Percentiles rank a stretch among this genome's conserved stretches.
phyloP scores from a whole-genome alignment of 1,140 invertebrate species.

The Metaphire vulgaris region DNA sequence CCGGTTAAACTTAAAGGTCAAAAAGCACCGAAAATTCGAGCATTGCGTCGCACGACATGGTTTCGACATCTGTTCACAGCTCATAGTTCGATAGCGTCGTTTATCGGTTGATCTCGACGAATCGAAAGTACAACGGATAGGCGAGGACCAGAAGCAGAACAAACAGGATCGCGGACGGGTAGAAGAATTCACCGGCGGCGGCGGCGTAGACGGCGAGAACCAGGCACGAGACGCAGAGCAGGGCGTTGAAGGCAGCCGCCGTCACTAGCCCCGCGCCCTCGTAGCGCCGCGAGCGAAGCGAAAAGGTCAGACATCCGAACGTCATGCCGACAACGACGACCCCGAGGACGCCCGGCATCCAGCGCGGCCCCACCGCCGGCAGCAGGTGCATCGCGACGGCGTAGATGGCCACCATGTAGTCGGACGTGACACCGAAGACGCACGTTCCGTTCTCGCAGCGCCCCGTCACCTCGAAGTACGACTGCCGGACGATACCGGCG shows the following conservation, averaged over 20 bases:
- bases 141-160: neutral
- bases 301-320: slow-evolving; percentile 4
- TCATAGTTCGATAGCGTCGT: too few species aligned
- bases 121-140: slow-evolving; percentile 13
- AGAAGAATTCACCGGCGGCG: neutral
- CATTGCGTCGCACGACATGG: too few species aligned
- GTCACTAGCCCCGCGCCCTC: neutral
- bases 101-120: slow-evolving; percentile 5
- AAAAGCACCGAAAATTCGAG: too few species aligned
- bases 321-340: neutral
- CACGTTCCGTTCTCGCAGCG: neutral
- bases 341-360: neutral
- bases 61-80: too few species aligned
- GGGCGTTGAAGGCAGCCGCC: neutral
- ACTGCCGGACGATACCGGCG: slow-evolving; percentile 1
- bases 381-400: slow-evolving; percentile 3
- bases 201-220: neutral
- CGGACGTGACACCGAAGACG: slow-evolving; percentile 9
- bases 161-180: neutral
- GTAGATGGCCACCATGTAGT: slow-evolving; percentile 12
- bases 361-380: neutral
- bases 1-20: too few species aligned
- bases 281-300: neutral
- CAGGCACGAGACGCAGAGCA: slow-evolving; percentile 3
- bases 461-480: slow-evolving; percentile 8